phyloP scores from a whole-genome alignment of 2,888 invertebrate species.

The Actias luna region DNA sequence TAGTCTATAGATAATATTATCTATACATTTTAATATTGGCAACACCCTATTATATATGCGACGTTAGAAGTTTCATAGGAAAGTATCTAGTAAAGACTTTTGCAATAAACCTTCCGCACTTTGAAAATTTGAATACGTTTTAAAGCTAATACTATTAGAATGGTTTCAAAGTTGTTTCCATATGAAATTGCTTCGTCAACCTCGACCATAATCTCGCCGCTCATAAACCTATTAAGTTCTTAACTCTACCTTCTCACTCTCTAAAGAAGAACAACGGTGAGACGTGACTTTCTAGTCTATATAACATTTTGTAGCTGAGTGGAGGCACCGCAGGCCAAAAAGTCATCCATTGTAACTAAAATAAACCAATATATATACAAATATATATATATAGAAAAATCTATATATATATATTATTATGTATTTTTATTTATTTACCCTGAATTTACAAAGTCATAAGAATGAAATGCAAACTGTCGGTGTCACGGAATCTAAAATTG shows the following conservation, averaged over 20 bases:
- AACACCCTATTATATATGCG: too few species aligned
- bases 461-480: constrained; percentile 50
- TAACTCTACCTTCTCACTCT: constrained; percentile 51
- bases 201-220: not conserved
- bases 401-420: too few species aligned
- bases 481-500: constrained; percentile 68
- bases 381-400: constrained; percentile 64
- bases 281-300: constrained; percentile 21
- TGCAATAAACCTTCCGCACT: too few species aligned
- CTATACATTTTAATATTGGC: too few species aligned
- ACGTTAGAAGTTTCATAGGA: too few species aligned
- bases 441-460: constrained; percentile 78
- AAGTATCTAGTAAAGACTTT: too few species aligned
- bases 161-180: not conserved
- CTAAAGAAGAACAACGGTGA: constrained; percentile 60
- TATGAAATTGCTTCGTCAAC: not conserved
- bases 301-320: not conserved
- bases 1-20: too few species aligned
- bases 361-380: too few species aligned
- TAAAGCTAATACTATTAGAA: not conserved
- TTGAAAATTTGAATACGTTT: not conserved
- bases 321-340: constrained; percentile 64
- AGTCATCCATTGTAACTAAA: constrained; percentile 52
- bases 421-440: constrained; percentile 56
- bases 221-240: not conserved